A percentile compares a stretch with the other conserved stretches of the same genome.
Evolutionary conservation across 1,140 invertebrate genomes (phyloP).

Genomic region (Sycophaga agraensis): DNA sequence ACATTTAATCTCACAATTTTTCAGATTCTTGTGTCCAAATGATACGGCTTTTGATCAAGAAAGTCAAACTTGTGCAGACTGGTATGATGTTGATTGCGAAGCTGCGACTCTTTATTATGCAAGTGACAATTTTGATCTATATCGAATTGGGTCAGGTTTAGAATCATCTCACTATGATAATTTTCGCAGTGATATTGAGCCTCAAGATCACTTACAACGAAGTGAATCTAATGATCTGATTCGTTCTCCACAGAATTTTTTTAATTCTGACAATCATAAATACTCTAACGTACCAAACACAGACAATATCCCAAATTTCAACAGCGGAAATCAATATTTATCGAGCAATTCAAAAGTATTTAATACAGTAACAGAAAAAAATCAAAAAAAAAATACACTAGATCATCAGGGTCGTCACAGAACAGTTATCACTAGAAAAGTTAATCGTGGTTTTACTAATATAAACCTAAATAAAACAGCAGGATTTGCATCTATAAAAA

Average conservation of each 20-base stretch:
- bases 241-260: slow-evolving; percentile 47
- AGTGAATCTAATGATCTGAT: slow-evolving; percentile 71
- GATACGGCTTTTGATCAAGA: slow-evolving; percentile 91
- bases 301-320: slow-evolving; percentile 61
- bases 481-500: no score
- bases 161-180: slow-evolving; percentile 51
- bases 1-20: background rate
- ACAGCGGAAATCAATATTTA: slow-evolving; percentile 69
- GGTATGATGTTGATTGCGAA: slow-evolving; percentile 85
- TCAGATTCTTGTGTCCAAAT: slow-evolving; percentile 87
- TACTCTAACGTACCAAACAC: slow-evolving; percentile 25
- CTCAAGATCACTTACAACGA: slow-evolving; percentile 73
- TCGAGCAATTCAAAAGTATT: slow-evolving; percentile 57
- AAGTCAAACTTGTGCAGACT: slow-evolving; percentile 87
- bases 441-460: slow-evolving; percentile 42
- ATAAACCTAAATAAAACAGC: slow-evolving; percentile 40
- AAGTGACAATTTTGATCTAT: slow-evolving; percentile 82
- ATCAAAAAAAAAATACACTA: no score
- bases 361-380: slow-evolving; percentile 45
- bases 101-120: slow-evolving; percentile 75
- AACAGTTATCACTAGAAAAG: slow-evolving; percentile 48
- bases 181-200: slow-evolving; percentile 66
- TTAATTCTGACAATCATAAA: slow-evolving; percentile 44
- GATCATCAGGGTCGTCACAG: slow-evolving; percentile 56
- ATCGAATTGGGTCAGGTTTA: slow-evolving; percentile 70